Conservation (phyloP, 2,888 invertebrate species). For the Polydrusus pterygomalis region DNA sequence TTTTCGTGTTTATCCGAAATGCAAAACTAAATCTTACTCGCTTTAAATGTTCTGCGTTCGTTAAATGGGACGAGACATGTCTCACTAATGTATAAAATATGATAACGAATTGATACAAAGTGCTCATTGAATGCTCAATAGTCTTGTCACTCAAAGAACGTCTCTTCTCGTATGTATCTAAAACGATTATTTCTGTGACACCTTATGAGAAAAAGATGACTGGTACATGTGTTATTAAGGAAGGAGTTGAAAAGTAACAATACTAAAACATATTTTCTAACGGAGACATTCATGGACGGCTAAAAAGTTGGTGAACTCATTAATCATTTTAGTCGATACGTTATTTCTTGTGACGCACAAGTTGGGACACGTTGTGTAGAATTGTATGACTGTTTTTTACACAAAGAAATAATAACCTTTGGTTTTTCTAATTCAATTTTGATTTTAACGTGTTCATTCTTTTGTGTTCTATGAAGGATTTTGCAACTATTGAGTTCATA, state of each 20-base stretch:
- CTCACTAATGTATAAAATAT: slow-evolving; percentile 3
- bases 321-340: slow-evolving; percentile 61
- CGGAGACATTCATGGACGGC: slow-evolving; percentile 53
- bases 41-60: too few relatives aligned
- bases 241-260: slow-evolving; percentile 36
- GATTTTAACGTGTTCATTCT: too few relatives aligned
- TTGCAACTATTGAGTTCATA: too few relatives aligned
- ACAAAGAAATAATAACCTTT: too few relatives aligned
- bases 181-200: background rate
- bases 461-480: too few relatives aligned
- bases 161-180: background rate
- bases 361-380: background rate
- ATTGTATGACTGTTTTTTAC: too few relatives aligned
- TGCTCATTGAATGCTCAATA: background rate
- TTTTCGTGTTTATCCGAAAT: too few relatives aligned
- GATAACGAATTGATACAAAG: slow-evolving; percentile 21
- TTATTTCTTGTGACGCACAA: slow-evolving; percentile 49
- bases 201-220: slow-evolving; percentile 10
- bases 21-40: too few relatives aligned
- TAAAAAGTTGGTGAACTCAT: slow-evolving; percentile 57
- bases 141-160: background rate
- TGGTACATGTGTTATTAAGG: slow-evolving; percentile 24
- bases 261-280: slow-evolving; percentile 24
- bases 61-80: background rate
- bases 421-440: too few relatives aligned